Base-by-base conservation (phyloP, 64 coral and sea anemone genomes). In the Montipora capricornis region DNA sequence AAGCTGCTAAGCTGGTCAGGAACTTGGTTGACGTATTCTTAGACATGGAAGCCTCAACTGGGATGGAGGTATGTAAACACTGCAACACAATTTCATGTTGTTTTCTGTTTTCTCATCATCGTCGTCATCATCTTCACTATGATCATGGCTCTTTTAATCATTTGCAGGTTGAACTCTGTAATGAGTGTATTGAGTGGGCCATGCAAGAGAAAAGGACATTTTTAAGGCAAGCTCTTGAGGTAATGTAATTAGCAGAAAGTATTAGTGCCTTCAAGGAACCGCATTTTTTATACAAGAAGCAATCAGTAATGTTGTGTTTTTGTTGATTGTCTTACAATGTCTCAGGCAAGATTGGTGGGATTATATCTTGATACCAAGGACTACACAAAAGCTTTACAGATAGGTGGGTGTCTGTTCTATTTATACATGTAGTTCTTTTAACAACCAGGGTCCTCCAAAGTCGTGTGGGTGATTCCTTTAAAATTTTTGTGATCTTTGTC, bases 41-140 rank as follows among this genome's bases (percentile, higher is more conserved):
- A 0, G 97, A 99, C 64, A 99, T 99, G 97, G 97, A 99, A 64
- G 94, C 95, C 84, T 94, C 97, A 50, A 99, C 97, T 68, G 97
- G 97, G 4, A 94, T 94, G 87, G 94, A 99, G 94, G 97, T 98
- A 85, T 1, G 14, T 44, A 62, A 8, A 57, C 53, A 57, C 6
- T 57, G 29, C 29, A 1, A 37, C 29, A 37, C 1, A 1, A 37
- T 37, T 37, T 37, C 29, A 37, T 37, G 29, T 37, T 37, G 29
- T 37, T 37, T 37, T 37, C 29, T 37, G 29, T 37, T 37, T 37
- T 37, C 1, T 37, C 0, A 2, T 57, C 0, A 2, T 57, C 53
- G 11, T 57, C 6, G 3, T 57, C 53, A 57, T 57, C 29, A 37
- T 37, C 29, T 37, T 37, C 29, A 37, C 29, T 37, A 37, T 1